Conservation (phyloP, 2,888 invertebrate species). For the Cryptops parisi region DNA sequence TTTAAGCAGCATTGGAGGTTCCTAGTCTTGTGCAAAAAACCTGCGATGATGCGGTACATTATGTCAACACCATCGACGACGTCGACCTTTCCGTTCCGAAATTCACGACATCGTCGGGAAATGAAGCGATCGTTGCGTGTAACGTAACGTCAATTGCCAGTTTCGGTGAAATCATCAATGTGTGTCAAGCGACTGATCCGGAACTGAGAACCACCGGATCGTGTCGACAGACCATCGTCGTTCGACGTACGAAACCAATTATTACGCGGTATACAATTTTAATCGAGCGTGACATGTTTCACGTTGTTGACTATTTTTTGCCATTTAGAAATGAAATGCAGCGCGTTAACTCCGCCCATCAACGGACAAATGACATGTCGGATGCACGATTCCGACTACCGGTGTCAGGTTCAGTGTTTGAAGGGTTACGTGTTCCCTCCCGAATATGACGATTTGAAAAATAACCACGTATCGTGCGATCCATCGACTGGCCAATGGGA, state of each 20-base stretch:
- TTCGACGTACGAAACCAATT: neutral
- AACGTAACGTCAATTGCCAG: neutral
- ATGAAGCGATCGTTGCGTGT: neutral
- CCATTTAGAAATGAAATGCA: neutral
- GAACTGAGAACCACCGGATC: neutral
- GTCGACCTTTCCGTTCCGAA: neutral
- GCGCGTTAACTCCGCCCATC: neutral
- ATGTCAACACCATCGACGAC: neutral
- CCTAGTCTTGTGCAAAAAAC: too few species aligned
- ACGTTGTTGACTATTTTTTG: neutral
- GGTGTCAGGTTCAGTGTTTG: neutral
- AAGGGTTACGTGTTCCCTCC: neutral
- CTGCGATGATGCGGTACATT: neutral
- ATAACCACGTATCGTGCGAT: neutral
- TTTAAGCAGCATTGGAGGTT: too few species aligned
- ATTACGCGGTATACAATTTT: too few species aligned
- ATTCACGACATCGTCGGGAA: neutral
- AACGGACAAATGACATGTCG: neutral
- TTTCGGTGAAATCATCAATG: conserved; percentile 1
- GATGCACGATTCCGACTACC: neutral
- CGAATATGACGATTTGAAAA: neutral
- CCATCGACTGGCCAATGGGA: neutral
- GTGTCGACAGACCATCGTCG: neutral
- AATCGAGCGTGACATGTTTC: neutral
- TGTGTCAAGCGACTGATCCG: neutral